Evolutionary conservation across 1,140 invertebrate species (phyloP), one percentile per base, ranked within the genome.

Genomic region (Mercenaria mercenaria): DNA sequence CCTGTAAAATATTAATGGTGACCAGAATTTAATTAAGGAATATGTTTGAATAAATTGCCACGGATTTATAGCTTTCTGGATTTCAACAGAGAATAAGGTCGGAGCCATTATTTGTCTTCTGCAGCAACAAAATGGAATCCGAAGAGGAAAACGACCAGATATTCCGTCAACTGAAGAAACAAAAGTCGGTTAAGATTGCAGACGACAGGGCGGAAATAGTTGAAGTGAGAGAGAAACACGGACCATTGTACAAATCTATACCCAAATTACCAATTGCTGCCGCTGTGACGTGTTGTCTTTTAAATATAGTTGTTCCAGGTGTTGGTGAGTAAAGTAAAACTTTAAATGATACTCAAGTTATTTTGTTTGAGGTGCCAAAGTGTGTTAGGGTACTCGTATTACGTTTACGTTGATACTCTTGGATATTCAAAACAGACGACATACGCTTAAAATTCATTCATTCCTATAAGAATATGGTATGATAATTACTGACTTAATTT

Each of bases 301-400:
- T 96, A 80, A 97, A 97, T 92, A 95, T 96, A 77, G 61, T 96
- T 37, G 91, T 96, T 32, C 96, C 96, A 4, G 96, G 96, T 88
- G 89, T 95, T 77, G 96, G 96, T 97, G 93, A 95, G 96, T 95
- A 87, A 32, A 79, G n/a, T n/a, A n/a, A n/a, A n/a, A n/a, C n/a
- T n/a, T n/a, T n/a, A n/a, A n/a, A 67, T n/a, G n/a, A n/a, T n/a
- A n/a, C n/a, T n/a, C n/a, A n/a, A n/a, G n/a, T n/a, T n/a, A n/a
- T n/a, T n/a, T n/a, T n/a, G n/a, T n/a, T n/a, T n/a, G 13, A 15
- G 52, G n/a, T n/a, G n/a, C n/a, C n/a, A n/a, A n/a, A n/a, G n/a
- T n/a, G n/a, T n/a, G n/a, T n/a, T n/a, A n/a, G n/a, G n/a, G n/a
- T n/a, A n/a, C n/a, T n/a, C n/a, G n/a, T n/a, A n/a, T n/a, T n/a